These are phyloP conservation scores for Chrysocyon brachyurus DNA, from an alignment of 2,797 vertebrate species.

Conservation along the genomic window DNA sequence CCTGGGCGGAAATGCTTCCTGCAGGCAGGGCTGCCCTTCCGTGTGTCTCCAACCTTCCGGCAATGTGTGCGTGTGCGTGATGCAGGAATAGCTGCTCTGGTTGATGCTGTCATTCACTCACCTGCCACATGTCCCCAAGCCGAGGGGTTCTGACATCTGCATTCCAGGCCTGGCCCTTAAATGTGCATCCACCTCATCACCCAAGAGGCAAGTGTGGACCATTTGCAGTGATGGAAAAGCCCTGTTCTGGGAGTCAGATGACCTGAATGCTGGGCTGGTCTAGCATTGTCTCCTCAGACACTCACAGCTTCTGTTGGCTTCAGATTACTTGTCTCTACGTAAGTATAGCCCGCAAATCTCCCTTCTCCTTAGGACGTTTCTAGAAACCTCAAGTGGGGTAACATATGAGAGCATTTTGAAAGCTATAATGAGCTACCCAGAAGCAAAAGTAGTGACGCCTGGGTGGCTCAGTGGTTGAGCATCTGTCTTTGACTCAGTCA, in stretches of 20 bases:
- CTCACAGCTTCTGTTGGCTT: neutral
- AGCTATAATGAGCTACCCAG: neutral
- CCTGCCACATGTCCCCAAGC: accelerated
- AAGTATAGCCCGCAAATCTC: neutral
- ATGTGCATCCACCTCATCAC: accelerated
- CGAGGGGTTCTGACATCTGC: accelerated
- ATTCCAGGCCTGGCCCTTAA: neutral
- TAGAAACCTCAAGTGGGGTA: neutral
- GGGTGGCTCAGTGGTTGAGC: too few species aligned
- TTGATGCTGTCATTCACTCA: accelerated
- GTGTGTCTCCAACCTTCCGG: too few species aligned
- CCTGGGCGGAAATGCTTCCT: neutral
- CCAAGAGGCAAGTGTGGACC: neutral
- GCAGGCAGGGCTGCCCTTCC: neutral
- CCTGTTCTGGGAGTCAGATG: neutral
- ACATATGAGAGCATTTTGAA: neutral
- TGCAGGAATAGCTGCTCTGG: accelerated
- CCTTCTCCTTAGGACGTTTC: neutral
- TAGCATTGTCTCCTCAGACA: neutral
- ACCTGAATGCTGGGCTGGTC: neutral
- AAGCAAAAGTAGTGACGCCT: neutral
- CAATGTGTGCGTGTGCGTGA: accelerated
- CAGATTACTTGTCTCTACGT: neutral
- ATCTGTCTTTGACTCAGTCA: too few species aligned
- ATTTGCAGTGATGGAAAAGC: neutral